A percentile compares a stretch with the other conserved stretches of the same genome.
phyloP scores from a whole-genome alignment of 2,888 invertebrate species.

The Chydorus sphaericus region DNA sequence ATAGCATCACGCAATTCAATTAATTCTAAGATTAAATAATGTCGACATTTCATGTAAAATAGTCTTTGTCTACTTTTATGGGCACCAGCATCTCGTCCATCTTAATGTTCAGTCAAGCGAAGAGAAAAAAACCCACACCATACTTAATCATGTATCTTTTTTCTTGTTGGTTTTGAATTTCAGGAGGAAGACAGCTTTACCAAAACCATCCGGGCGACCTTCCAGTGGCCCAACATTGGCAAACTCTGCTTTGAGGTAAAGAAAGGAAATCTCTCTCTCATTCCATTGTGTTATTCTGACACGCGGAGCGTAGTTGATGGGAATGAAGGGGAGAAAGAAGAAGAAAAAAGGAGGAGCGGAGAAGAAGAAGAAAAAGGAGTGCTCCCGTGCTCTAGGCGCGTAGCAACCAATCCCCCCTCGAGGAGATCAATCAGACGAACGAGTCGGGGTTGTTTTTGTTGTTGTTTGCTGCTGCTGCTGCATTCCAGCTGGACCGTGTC shows the following conservation, averaged over 20 bases:
- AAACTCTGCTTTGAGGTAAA: conserved; percentile 80
- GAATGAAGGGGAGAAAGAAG: not conserved
- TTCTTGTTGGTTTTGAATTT: conserved; percentile 18
- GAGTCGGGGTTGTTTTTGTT: no score
- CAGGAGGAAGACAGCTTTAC: conserved; percentile 19
- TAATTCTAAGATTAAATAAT: not conserved
- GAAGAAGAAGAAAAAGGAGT: conserved; percentile 1
- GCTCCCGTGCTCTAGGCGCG: no score
- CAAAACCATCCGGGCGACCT: conserved; percentile 40
- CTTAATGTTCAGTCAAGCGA: no score
- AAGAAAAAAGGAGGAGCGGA: not conserved
- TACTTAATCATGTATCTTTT: not conserved
- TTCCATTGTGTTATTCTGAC: not conserved
- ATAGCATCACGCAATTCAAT: no score
- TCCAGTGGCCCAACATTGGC: conserved; percentile 89
- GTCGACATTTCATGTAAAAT: not conserved
- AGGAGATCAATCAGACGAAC: no score
- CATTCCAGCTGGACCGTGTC: no score
- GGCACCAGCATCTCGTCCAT: no score
- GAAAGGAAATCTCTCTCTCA: conserved; percentile 15
- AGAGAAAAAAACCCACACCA: no score
- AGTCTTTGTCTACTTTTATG: not conserved
- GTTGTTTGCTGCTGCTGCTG: no score
- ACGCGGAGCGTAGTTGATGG: not conserved
- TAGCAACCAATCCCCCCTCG: no score